Conservation (phyloP, 35 echinoderm and acorn worm species). For the Heliocidaris tuberculata region DNA sequence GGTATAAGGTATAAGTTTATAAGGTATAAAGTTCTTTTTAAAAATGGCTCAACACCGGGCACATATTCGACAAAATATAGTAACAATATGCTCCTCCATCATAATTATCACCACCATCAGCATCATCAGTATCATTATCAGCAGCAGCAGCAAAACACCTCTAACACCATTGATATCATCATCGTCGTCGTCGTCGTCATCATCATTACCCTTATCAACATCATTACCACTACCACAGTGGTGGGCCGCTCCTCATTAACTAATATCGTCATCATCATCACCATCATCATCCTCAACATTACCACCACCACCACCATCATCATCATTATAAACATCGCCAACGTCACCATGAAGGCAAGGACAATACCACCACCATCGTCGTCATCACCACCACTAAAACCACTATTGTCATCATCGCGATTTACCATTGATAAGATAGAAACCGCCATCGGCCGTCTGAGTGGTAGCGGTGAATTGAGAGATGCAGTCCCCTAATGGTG, state of each 20-base stretch:
- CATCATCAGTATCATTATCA: neutral
- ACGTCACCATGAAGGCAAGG: neutral
- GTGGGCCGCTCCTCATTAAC: too few relatives aligned
- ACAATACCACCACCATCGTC: neutral
- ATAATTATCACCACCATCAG: neutral
- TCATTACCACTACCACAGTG: neutral
- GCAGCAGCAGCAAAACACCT: neutral
- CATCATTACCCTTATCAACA: neutral
- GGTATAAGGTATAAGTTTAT: too few relatives aligned
- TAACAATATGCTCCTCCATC: neutral
- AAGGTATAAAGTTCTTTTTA: too few relatives aligned
- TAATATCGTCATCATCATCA: neutral
- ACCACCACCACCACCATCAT: neutral
- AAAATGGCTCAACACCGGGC: too few relatives aligned
- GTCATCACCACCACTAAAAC: neutral
- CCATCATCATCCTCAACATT: neutral
- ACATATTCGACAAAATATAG: too few relatives aligned
- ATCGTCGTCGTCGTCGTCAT: neutral
- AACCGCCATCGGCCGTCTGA: slow-evolving; percentile 23
- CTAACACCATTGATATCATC: neutral
- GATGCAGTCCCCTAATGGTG: slow-evolving; percentile 30
- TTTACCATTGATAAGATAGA: slow-evolving; percentile 40
- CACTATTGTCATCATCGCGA: neutral
- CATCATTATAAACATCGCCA: neutral
- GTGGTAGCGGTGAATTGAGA: slow-evolving; percentile 18